Base-by-base conservation (phyloP, 2,797 vertebrate genomes). In the Morus bassanus region DNA sequence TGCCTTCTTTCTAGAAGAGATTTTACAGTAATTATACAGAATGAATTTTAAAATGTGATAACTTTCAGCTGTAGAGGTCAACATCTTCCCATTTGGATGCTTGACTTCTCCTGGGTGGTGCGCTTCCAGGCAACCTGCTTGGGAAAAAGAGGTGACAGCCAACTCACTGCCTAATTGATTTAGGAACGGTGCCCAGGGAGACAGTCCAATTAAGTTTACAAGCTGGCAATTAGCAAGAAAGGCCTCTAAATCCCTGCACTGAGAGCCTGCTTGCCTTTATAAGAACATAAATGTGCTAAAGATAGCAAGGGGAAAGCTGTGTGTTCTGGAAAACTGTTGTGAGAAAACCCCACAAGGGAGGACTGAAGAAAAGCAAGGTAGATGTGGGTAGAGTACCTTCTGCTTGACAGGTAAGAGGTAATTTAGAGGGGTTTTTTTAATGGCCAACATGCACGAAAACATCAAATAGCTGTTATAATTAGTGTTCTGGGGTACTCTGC, bases 181-280 rank as follows among this genome's bases (percentile, higher is more conserved):
- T 98, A 98, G 98, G 98, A 98, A 98, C 93, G 51, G 97, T 97
- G 98, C 98, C 98, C 97, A 98, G 98, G 96, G 98, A 98, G 97
- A 98, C 97, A 97, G 98, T 97, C 98, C 99, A 99, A 99, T 99
- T 99, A 99, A 99, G 99, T 99, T 99, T 98, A 99, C 98, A 99
- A 99, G 98, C 98, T 98, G 98, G 98, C 98, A 99, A 99, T 99
- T 99, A 99, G 98, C 98, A 98, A 97, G 78, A 98, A 98, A 98
- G 98, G 98, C 98, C 98, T 98, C 98, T 97, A 99, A 99, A 99
- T 99, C 98, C 99, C 99, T 98, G 97, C 91, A 97, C 97, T 96
- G 98, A 98, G 98, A 99, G 98, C 97, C 97, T 96, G 97, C 98
- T 99, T 98, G 98, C 98, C 98, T 98, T 98, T 95, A 78, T 98